A percentile compares a stretch with the other conserved stretches of the same genome.
phyloP scores from a whole-genome alignment of 1,140 invertebrate species.

The Pararge aegeria region DNA sequence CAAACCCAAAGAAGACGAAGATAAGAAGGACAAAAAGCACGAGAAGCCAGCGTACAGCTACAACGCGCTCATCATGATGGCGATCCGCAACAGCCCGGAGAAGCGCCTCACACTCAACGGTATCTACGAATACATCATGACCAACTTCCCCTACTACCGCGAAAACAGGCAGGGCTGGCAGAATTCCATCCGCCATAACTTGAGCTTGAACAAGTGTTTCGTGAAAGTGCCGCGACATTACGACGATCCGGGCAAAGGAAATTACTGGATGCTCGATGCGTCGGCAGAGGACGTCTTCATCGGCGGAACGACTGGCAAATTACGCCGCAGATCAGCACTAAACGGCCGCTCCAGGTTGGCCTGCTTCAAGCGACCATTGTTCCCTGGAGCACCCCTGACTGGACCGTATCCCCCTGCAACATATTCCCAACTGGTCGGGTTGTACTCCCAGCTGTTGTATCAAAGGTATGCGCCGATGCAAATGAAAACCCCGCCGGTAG shows the following conservation, averaged over 20 bases:
- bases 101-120: conserved; percentile 98
- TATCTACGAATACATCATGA: conserved; percentile 99
- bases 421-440: conserved; percentile 65
- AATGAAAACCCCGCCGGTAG: conserved; percentile 59
- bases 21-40: conserved; percentile 83
- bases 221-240: conserved; percentile 97
- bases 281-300: conserved; percentile 98
- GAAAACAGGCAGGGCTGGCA: conserved; percentile 99
- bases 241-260: conserved; percentile 96
- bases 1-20: conserved; percentile 66
- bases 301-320: conserved; percentile 97
- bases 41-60: conserved; percentile 99
- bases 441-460: conserved; percentile 76
- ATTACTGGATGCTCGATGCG: conserved; percentile 98
- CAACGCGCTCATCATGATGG: conserved; percentile 99
- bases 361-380: conserved; percentile 88
- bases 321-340: conserved; percentile 92
- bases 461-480: conserved; percentile 73
- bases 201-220: conserved; percentile 99
- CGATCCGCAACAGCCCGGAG: conserved; percentile 95
- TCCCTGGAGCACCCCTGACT: conserved; percentile 77
- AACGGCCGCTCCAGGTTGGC: conserved; percentile 91
- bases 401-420: conserved; percentile 74
- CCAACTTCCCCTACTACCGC: conserved; percentile 98
- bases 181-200: conserved; percentile 98